These are phyloP conservation scores for Liasis olivaceus DNA, from an alignment of 2,797 vertebrate species.

Conservation along the genomic window DNA sequence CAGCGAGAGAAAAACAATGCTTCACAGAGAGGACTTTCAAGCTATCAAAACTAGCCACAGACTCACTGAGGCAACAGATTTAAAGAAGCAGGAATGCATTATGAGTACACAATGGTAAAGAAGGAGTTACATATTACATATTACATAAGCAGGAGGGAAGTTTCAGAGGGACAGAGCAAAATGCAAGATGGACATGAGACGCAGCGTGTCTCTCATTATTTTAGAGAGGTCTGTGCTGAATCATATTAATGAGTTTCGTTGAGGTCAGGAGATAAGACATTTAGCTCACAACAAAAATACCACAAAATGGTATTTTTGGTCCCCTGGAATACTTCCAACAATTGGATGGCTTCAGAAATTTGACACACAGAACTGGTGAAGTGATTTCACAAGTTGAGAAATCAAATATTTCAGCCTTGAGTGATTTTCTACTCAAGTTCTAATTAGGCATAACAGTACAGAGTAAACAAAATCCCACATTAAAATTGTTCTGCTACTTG, in stretches of 20 bases:
- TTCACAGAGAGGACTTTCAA: background rate
- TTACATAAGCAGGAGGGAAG: background rate
- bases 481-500: background rate
- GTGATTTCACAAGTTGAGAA: background rate
- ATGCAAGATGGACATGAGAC: background rate
- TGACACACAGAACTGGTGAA: background rate
- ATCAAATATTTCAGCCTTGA: background rate
- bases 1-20: slow-evolving; percentile 9
- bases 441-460: background rate
- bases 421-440: background rate
- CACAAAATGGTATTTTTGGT: background rate
- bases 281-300: background rate
- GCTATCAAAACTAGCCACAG: background rate
- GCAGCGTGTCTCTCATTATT: background rate
- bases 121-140: background rate
- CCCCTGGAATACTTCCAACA: background rate
- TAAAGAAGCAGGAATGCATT: background rate
- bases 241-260: background rate
- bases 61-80: slow-evolving; percentile 24
- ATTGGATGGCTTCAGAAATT: background rate
- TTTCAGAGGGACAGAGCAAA: background rate
- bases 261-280: background rate
- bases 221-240: too few species aligned
- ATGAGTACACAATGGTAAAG: background rate
- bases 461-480: background rate